These are phyloP conservation scores for Zygothrica quintamaculata DNA, from an alignment of 2,888 invertebrate species.

Conservation along the genomic window DNA sequence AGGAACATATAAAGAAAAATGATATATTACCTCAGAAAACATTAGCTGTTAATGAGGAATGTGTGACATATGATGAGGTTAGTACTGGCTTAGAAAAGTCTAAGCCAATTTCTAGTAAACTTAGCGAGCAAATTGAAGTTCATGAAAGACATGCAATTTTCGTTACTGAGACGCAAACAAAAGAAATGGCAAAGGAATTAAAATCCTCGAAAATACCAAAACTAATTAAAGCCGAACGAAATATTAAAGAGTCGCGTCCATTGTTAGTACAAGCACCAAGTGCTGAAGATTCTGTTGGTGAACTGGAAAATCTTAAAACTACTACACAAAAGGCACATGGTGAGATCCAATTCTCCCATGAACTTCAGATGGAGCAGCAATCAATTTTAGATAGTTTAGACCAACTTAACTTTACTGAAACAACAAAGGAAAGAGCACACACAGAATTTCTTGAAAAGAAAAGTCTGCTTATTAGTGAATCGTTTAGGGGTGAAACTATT, in stretches of 20 bases:
- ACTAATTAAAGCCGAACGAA: slow-evolving; percentile 54
- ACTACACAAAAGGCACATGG: slow-evolving; percentile 86
- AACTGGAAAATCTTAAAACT: slow-evolving; percentile 39
- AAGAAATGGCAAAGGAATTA: slow-evolving; percentile 55
- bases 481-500: slow-evolving; percentile 87
- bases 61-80: slow-evolving; percentile 51
- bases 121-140: slow-evolving; percentile 56
- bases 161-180: slow-evolving; percentile 55
- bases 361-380: slow-evolving; percentile 88
- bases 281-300: slow-evolving; percentile 60
- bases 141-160: slow-evolving; percentile 63
- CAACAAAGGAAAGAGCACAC: slow-evolving; percentile 24
- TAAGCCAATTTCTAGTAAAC: slow-evolving; percentile 33
- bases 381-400: slow-evolving; percentile 85
- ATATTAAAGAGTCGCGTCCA: slow-evolving; percentile 79
- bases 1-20: slow-evolving; percentile 76
- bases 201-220: slow-evolving; percentile 45
- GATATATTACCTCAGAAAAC: slow-evolving; percentile 85
- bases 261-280: slow-evolving; percentile 85
- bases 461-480: slow-evolving; percentile 88
- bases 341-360: slow-evolving; percentile 87
- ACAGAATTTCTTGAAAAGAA: slow-evolving; percentile 83
- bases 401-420: slow-evolving; percentile 31
- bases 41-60: slow-evolving; percentile 67
- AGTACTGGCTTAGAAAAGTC: slow-evolving; percentile 27